A percentile compares a stretch with the other conserved stretches of the same genome.
Conservation (phyloP, 2,888 invertebrate species). For the Caenorhabditis afra region DNA sequence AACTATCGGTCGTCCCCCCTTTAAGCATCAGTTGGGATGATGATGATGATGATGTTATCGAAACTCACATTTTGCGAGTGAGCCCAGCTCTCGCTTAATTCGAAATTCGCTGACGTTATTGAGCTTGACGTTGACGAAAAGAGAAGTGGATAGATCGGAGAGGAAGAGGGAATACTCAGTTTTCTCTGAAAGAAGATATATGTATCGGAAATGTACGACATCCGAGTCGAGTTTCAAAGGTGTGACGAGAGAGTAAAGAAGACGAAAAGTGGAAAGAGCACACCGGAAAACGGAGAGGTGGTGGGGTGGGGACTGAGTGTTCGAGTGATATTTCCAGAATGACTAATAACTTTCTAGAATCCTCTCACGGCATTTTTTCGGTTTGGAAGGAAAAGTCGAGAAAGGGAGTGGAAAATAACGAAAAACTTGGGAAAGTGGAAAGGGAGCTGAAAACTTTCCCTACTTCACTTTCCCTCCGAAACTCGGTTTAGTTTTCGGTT, state of each 20-base stretch:
- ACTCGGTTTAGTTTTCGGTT: no score
- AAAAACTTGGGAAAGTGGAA: no score
- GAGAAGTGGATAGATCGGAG: conserved; percentile 15
- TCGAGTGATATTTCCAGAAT: conserved; percentile 33
- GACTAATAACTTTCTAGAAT: conserved; percentile 18
- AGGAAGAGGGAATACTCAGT: conserved; percentile 7
- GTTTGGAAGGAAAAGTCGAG: conserved; percentile 5
- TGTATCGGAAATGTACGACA: conserved; percentile 16
- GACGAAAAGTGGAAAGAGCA: neutral
- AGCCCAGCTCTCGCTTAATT: conserved; percentile 20
- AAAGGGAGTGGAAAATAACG: neutral
- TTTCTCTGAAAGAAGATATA: conserved; percentile 42
- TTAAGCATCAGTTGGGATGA: no score
- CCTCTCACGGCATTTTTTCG: neutral
- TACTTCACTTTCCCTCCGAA: no score
- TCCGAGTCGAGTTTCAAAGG: conserved; percentile 39
- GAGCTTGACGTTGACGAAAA: conserved; percentile 36
- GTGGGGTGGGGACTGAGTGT: no score
- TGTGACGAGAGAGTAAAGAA: conserved; percentile 11
- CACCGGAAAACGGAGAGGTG: neutral
- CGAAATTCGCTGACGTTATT: conserved; percentile 15
- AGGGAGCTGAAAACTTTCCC: no score
- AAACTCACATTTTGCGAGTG: conserved; percentile 32
- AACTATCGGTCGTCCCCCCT: no score
- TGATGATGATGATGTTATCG: conserved; percentile 8